These are phyloP conservation scores for Pseudococcus longispinus DNA, from an alignment of 2,888 invertebrate genomes.

Conservation along the genomic window DNA sequence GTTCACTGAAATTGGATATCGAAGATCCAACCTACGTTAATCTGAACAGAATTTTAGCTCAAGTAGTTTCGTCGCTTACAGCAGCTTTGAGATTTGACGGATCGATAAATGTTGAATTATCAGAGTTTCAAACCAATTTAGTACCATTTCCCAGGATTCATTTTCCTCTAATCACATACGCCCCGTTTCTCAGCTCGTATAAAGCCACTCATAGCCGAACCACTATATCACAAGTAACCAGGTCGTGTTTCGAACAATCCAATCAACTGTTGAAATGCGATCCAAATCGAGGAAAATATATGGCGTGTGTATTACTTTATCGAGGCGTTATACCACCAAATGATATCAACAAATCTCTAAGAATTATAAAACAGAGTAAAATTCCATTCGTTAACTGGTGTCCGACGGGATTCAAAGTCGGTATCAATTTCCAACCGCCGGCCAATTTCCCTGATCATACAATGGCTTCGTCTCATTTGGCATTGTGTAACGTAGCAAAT, in stretches of 20 bases:
- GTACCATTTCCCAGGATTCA: conserved; percentile 53
- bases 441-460: conserved; percentile 48
- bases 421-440: conserved; percentile 51
- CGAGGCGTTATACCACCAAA: conserved; percentile 89
- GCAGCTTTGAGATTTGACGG: conserved; percentile 87
- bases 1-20: conserved; percentile 67
- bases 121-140: conserved; percentile 65
- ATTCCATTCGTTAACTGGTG: conserved; percentile 54
- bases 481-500: conserved; percentile 52
- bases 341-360: conserved; percentile 87
- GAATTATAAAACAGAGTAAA: conserved; percentile 70
- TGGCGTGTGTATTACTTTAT: conserved; percentile 86
- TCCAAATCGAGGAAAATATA: conserved; percentile 77
- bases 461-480: conserved; percentile 49
- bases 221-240: conserved; percentile 82
- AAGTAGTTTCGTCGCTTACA: conserved; percentile 75
- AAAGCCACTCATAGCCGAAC: conserved; percentile 79
- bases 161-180: conserved; percentile 62
- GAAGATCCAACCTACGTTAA: conserved; percentile 68
- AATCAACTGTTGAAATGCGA: conserved; percentile 72
- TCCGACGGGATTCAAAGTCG: conserved; percentile 54
- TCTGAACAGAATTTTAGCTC: conserved; percentile 67
- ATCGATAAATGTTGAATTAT: conserved; percentile 72
- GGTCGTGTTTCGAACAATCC: conserved; percentile 85
- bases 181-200: conserved; percentile 75